These are phyloP conservation scores for Nothobranchius kuhntae DNA, from an alignment of 2,113 vertebrate genomes.

Conservation along the genomic window DNA sequence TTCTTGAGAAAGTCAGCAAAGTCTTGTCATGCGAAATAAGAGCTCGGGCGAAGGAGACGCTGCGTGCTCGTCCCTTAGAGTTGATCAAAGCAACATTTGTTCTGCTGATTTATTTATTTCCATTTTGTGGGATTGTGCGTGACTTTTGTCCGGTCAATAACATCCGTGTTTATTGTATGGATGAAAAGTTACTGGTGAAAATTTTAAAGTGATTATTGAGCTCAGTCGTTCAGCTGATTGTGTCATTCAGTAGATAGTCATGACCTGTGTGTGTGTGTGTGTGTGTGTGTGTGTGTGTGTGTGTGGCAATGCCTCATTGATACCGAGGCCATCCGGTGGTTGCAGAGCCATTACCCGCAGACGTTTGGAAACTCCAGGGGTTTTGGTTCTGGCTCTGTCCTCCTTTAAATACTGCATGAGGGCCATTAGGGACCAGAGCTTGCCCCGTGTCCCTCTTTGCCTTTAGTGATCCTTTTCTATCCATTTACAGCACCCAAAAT, in stretches of 20 bases:
- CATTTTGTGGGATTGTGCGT: slow-evolving; percentile 47
- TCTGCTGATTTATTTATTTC: slow-evolving; percentile 74
- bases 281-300: slow-evolving; percentile 8
- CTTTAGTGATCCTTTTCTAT: slow-evolving; percentile 33
- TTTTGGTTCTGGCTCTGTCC: slow-evolving; percentile 24
- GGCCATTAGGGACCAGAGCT: slow-evolving; percentile 57
- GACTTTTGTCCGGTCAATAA: neutral
- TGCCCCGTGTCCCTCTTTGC: slow-evolving; percentile 28
- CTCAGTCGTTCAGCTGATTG: neutral
- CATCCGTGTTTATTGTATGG: neutral
- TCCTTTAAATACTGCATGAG: slow-evolving; percentile 58
- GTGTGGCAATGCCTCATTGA: slow-evolving; percentile 4
- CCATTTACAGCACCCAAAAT: slow-evolving; percentile 53
- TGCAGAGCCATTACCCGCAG: slow-evolving; percentile 58
- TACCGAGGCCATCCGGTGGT: slow-evolving; percentile 21
- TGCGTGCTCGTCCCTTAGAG: slow-evolving; percentile 52
- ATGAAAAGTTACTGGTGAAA: neutral
- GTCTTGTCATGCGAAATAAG: slow-evolving; percentile 75
- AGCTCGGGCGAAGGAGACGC: slow-evolving; percentile 50
- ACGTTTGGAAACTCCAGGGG: slow-evolving; percentile 11
- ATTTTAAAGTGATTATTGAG: neutral
- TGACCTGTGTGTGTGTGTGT: slow-evolving; percentile 35
- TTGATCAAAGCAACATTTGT: slow-evolving; percentile 74
- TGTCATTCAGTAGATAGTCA: neutral
- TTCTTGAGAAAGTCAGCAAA: slow-evolving; percentile 60